Evolutionary conservation across 2,888 invertebrate genomes (phyloP).

Genomic region (Aporophyla lueneburgensis): DNA sequence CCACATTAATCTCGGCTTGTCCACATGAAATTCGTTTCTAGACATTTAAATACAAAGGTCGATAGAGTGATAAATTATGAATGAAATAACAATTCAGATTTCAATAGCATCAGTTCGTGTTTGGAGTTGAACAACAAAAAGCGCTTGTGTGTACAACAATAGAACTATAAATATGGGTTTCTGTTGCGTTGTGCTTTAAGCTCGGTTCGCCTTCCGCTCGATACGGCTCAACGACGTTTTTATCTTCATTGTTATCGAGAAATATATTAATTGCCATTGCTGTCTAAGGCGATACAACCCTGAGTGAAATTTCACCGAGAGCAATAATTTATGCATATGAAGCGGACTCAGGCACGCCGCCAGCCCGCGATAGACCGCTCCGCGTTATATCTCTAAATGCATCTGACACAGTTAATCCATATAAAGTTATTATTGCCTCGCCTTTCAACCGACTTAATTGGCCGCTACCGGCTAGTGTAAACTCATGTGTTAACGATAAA

Average conservation of each 20-base stretch:
- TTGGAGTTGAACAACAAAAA: slow-evolving; percentile 83
- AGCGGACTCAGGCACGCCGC: slow-evolving; percentile 74
- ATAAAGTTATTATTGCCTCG: slow-evolving; percentile 87
- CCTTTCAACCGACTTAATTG: slow-evolving; percentile 86
- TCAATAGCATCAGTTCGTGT: slow-evolving; percentile 80
- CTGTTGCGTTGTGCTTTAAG: slow-evolving; percentile 78
- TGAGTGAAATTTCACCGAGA: slow-evolving; percentile 74
- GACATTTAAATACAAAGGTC: slow-evolving; percentile 87
- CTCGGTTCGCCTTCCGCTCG: slow-evolving; percentile 75
- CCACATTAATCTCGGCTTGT: slow-evolving; percentile 83
- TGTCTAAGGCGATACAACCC: slow-evolving; percentile 73
- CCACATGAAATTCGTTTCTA: slow-evolving; percentile 81
- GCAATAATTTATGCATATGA: slow-evolving; percentile 81
- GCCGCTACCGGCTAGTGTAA: slow-evolving; percentile 85
- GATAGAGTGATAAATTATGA: slow-evolving; percentile 88
- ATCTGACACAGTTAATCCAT: slow-evolving; percentile 87
- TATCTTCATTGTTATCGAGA: slow-evolving; percentile 77
- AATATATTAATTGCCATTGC: slow-evolving; percentile 78
- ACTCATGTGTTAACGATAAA: slow-evolving; percentile 84
- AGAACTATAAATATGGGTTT: slow-evolving; percentile 87
- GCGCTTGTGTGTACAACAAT: slow-evolving; percentile 83
- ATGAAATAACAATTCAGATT: slow-evolving; percentile 83
- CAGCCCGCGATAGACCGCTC: slow-evolving; percentile 79
- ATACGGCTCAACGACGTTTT: slow-evolving; percentile 76
- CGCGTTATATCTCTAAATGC: slow-evolving; percentile 82